Evolutionary conservation across 2,113 vertebrate genomes (phyloP).

Genomic region (Cebidichthys violaceus): DNA sequence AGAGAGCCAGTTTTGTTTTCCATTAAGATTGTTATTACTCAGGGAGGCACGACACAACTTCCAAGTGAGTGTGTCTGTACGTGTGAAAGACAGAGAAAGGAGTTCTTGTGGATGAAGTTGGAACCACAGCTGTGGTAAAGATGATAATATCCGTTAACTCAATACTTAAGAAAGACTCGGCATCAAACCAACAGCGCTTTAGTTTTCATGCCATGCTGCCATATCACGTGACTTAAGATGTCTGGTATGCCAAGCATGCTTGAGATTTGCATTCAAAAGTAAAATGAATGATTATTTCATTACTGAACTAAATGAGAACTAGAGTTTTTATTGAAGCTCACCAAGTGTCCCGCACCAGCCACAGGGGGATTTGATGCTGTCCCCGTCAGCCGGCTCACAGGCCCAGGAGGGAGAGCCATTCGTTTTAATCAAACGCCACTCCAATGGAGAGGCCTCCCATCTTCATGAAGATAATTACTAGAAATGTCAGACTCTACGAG

Average conservation of each 20-base stretch:
- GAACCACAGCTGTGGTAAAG: background rate
- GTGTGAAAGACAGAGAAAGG: slow-evolving; percentile 2
- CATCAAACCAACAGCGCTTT: background rate
- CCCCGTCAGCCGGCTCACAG: slow-evolving; percentile 7
- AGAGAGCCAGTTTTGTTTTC: slow-evolving; percentile 77
- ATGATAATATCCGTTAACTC: background rate
- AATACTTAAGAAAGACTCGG: background rate
- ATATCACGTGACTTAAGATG: background rate
- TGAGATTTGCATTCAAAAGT: background rate
- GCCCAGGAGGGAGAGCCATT: slow-evolving; percentile 58
- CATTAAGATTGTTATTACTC: slow-evolving; percentile 78
- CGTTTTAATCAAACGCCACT: slow-evolving; percentile 71
- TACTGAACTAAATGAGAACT: background rate
- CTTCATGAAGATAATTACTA: slow-evolving; percentile 76
- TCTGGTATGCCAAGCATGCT: background rate
- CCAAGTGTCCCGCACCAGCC: background rate
- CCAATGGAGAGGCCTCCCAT: slow-evolving; percentile 73
- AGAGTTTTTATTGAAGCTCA: slow-evolving; percentile 11
- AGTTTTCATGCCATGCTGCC: background rate
- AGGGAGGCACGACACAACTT: slow-evolving; percentile 31
- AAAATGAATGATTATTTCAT: background rate
- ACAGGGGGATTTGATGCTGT: slow-evolving; percentile 19
- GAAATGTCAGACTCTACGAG: slow-evolving; percentile 67
- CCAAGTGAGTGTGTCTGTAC: slow-evolving; percentile 25
- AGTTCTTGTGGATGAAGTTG: slow-evolving; percentile 4